Base-by-base conservation (phyloP, 2,888 invertebrate species). In the Rhimphoctona megacephalus region DNA sequence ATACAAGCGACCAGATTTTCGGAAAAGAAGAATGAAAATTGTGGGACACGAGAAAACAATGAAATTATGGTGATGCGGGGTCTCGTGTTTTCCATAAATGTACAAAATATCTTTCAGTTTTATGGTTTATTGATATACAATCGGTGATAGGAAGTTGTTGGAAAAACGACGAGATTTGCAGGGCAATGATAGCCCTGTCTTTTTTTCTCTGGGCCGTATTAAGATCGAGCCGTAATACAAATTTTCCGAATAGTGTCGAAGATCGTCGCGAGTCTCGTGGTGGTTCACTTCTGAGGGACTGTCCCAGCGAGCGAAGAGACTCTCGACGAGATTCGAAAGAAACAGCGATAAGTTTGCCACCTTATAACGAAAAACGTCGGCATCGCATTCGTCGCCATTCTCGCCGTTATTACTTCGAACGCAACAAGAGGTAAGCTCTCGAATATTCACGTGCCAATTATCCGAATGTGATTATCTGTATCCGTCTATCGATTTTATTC, bases 121-220 rank as follows among this genome's bases (percentile, higher is more conserved):
- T 0, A 43, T 30, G 9, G 11, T 19, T 43, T 5, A 61, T 43
- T 46, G 43, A 76, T 46, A 11, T 17, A 22, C 36, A 67, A 22
- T 52, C 22, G n/a, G 0, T 5, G n/a, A 64, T 30, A 78, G 36
- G 25, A 49, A n/a, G n/a, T 61, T 30, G 2, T 30, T 52, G 72
- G 14, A 36, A 52, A 22, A 25, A 19, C n/a, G 22, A 25, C 17
- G 19, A 19, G 64, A 66, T 19, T 61, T 30, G n/a, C 14, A 49
- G 73, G 87, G 89, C 87, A 81, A 93, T 93, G 93, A 91, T 93
- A 88, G 88, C 91, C 46, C 80, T 92, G 77, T 90, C 92, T 78
- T 91, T 92, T 88, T 89, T 93, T 83, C 87, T 93, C 72, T 93
- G 93, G 93, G 90, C 90, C 85, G 85, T 93, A 69, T 61, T 91